Evolutionary conservation across 2,113 vertebrate species (phyloP).

Genomic region (Cepphus grylle): DNA sequence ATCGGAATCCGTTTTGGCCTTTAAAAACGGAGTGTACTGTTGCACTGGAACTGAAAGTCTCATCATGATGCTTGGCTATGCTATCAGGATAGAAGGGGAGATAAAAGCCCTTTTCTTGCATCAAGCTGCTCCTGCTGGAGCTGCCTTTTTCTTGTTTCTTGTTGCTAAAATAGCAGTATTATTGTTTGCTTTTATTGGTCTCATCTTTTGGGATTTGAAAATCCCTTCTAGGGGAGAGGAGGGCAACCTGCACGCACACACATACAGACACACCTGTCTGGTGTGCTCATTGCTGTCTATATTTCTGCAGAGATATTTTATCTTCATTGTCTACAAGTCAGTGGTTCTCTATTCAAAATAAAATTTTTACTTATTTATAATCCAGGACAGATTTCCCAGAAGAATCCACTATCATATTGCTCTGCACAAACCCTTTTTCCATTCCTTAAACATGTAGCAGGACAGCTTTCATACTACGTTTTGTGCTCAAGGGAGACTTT

Average conservation of each 20-base stretch:
- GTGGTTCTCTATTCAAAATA: neutral
- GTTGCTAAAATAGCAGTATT: neutral
- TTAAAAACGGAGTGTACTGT: slow-evolving; percentile 14
- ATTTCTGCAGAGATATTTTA: neutral
- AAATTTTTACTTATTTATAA: neutral
- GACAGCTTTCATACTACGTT: neutral
- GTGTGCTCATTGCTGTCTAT: neutral
- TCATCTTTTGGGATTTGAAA: neutral
- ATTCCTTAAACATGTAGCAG: neutral
- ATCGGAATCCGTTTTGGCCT: neutral
- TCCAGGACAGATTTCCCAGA: neutral
- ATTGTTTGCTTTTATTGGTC: neutral
- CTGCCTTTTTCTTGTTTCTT: slow-evolving; percentile 14
- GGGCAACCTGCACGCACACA: accelerated
- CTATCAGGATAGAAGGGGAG: slow-evolving; percentile 32
- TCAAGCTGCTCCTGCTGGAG: slow-evolving; percentile 24
- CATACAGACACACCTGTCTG: neutral
- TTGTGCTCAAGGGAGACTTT: neutral
- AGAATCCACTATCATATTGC: neutral
- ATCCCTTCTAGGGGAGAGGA: neutral
- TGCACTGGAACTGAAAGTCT: slow-evolving; percentile 31
- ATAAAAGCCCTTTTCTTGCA: slow-evolving; percentile 46
- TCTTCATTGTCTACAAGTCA: neutral
- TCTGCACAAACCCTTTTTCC: neutral
- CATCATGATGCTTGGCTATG: slow-evolving; percentile 22